Conservation (phyloP, 2,888 invertebrate genomes). For the Girardia tigrina region DNA sequence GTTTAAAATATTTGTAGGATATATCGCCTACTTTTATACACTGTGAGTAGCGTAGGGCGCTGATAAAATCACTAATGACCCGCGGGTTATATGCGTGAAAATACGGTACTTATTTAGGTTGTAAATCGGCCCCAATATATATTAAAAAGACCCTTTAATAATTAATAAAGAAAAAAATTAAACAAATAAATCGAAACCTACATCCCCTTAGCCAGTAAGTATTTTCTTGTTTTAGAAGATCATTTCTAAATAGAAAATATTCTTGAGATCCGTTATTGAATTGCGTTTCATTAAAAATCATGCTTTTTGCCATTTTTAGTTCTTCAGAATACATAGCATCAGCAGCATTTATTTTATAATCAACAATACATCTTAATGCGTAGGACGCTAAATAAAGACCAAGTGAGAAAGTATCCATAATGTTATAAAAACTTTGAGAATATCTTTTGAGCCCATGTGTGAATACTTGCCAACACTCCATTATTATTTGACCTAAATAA, state of each 20-base stretch:
- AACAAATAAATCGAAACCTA: conserved; percentile 24
- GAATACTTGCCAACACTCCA: conserved; percentile 40
- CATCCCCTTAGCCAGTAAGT: conserved; percentile 36
- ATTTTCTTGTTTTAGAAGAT: conserved; percentile 2
- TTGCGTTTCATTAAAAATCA: conserved; percentile 18
- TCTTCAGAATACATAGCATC: neutral
- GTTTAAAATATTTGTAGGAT: no score
- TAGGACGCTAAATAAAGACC: conserved; percentile 40
- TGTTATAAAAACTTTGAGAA: conserved; percentile 39
- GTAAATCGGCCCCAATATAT: no score
- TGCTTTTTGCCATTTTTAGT: neutral
- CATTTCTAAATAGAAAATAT: conserved; percentile 26
- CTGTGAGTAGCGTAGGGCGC: no score
- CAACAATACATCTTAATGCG: conserved; percentile 37
- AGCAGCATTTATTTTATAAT: conserved; percentile 33
- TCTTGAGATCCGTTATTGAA: neutral
- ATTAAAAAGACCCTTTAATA: no score
- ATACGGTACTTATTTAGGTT: no score
- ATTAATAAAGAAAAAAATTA: no score
- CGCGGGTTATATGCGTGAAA: no score
- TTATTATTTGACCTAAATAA: conserved; percentile 38
- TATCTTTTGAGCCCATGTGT: conserved; percentile 38
- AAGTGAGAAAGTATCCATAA: conserved; percentile 39
- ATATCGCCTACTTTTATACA: no score
- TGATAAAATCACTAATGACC: no score